A percentile compares a stretch with the other conserved stretches of the same genome.
phyloP scores from a whole-genome alignment of 2,888 invertebrate genomes.

The Coelinius sp. region DNA sequence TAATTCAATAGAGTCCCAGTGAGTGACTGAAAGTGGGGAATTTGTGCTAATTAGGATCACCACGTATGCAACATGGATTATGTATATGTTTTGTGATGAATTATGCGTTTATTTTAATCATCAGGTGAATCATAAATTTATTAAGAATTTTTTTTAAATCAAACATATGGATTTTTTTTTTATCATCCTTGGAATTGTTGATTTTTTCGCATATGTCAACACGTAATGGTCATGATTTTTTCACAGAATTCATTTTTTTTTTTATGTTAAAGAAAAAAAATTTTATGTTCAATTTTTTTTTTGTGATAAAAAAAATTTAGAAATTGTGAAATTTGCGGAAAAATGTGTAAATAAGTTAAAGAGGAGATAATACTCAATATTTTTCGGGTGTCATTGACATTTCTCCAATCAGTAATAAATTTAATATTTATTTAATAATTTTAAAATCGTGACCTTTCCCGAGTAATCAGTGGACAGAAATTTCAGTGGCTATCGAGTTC shows the following conservation, averaged over 20 bases:
- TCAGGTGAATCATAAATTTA: too few relatives aligned
- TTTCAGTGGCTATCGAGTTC: constrained; percentile 12
- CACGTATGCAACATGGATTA: constrained; percentile 17
- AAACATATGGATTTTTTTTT: background rate
- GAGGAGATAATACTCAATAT: too few relatives aligned
- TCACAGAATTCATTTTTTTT: too few relatives aligned
- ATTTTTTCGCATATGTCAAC: too few relatives aligned
- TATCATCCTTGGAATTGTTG: too few relatives aligned
- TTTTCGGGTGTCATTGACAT: background rate
- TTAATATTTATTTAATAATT: background rate
- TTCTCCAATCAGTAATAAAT: background rate
- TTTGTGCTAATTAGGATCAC: background rate
- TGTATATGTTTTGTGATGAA: background rate
- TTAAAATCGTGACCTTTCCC: background rate
- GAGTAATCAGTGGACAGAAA: background rate
- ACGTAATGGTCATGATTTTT: too few relatives aligned
- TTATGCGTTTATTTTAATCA: too few relatives aligned
- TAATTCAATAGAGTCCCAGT: background rate
- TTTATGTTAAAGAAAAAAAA: too few relatives aligned
- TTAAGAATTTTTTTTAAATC: too few relatives aligned
- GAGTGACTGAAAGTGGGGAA: background rate
- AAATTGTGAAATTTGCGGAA: too few relatives aligned
- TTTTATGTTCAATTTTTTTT: too few relatives aligned
- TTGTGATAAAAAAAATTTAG: too few relatives aligned
- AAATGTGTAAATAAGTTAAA: background rate